Percentiles rank a stretch among this genome's conserved stretches.
Evolutionary conservation across 2,888 invertebrate genomes (phyloP).

Genomic region (Agriopis leucophaearia): DNA sequence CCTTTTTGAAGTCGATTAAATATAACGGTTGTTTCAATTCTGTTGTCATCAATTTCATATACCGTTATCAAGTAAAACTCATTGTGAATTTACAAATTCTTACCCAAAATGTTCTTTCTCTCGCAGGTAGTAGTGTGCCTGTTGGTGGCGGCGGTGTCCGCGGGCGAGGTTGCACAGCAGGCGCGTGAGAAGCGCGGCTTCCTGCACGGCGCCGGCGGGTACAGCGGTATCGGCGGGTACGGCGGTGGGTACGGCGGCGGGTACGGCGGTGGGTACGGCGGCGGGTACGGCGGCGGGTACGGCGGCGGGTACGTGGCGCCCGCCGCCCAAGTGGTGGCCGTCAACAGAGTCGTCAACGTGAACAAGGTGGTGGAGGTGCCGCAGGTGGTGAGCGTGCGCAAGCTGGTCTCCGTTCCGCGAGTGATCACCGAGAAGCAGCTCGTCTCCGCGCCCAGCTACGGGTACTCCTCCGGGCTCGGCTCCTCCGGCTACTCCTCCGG

Average conservation of each 20-base stretch:
- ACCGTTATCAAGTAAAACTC: background rate
- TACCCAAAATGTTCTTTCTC: background rate
- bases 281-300: slow-evolving; percentile 27
- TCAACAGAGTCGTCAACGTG: slow-evolving; percentile 57
- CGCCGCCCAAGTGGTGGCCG: slow-evolving; percentile 51
- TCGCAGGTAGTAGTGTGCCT: slow-evolving; percentile 48
- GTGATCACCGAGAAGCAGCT: slow-evolving; percentile 51
- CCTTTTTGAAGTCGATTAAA: too few relatives aligned
- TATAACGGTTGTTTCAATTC: background rate
- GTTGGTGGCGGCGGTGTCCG: slow-evolving; percentile 43
- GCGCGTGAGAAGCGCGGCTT: slow-evolving; percentile 39
- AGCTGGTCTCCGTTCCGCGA: slow-evolving; percentile 56
- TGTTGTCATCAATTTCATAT: background rate
- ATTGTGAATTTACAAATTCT: background rate
- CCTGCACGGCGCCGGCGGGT: slow-evolving; percentile 39
- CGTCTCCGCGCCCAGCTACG: slow-evolving; percentile 41
- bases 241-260: slow-evolving; percentile 32
- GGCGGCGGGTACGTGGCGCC: slow-evolving; percentile 42
- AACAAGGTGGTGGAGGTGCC: slow-evolving; percentile 54
- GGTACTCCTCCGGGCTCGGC: slow-evolving; percentile 18
- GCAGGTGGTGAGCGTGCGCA: slow-evolving; percentile 58
- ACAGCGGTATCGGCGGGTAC: slow-evolving; percentile 19
- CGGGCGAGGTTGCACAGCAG: slow-evolving; percentile 46
- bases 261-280: slow-evolving; percentile 30
- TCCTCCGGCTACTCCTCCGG: slow-evolving; percentile 38